A percentile compares a stretch with the other conserved stretches of the same genome.
Evolutionary conservation across 2,888 invertebrate genomes (phyloP).

Genomic region (Amphipoea lucens): DNA sequence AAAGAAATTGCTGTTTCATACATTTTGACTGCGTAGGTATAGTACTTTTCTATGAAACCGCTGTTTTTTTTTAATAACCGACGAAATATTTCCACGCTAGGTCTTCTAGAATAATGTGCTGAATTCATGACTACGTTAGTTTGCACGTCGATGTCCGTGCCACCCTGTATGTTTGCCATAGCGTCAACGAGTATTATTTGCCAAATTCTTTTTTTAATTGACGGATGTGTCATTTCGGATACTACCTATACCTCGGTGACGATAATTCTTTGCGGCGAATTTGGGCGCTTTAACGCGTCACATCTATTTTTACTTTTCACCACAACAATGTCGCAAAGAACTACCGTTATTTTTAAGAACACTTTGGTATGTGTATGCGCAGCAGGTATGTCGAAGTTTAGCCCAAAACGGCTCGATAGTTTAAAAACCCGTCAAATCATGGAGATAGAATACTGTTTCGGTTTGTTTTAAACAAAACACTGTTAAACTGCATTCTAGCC

Average conservation of each 20-base stretch:
- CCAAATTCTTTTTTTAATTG: no score
- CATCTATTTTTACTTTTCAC: constrained; percentile 23
- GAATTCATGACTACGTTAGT: no score
- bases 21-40: no score
- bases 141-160: no score
- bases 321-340: not conserved
- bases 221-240: not conserved
- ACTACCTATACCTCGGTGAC: not conserved
- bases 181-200: no score
- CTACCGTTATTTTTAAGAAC: constrained; percentile 35
- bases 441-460: not conserved
- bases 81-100: no score
- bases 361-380: not conserved
- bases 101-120: no score
- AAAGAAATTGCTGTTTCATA: no score
- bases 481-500: not conserved
- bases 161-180: no score
- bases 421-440: not conserved
- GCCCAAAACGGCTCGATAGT: not conserved
- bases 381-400: not conserved
- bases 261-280: not conserved
- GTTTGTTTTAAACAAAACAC: not conserved
- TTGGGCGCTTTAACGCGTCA: not conserved
- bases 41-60: no score
- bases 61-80: no score